These are phyloP conservation scores for Drosophila parabipectinata DNA, from an alignment of 1,140 invertebrate species.

Conservation along the genomic window DNA sequence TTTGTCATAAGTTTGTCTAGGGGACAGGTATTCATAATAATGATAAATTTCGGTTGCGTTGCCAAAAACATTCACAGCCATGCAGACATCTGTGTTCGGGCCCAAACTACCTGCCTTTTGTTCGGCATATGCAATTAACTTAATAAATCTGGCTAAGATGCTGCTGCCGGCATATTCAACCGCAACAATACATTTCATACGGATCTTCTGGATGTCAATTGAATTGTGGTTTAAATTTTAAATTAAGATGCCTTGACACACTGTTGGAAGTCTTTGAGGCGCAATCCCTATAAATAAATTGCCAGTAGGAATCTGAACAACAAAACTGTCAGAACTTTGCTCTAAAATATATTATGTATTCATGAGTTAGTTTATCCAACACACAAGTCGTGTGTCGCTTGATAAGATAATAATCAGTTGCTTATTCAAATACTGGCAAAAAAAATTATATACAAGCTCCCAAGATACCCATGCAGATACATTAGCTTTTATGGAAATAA, in stretches of 20 bases:
- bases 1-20: constrained; percentile 8
- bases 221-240: neutral
- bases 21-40: constrained; percentile 29
- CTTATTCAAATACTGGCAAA: constrained; percentile 8
- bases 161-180: constrained; percentile 16
- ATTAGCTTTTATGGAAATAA: neutral
- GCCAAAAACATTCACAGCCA: constrained; percentile 16
- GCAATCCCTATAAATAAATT: constrained; percentile 1
- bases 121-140: constrained; percentile 25
- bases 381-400: constrained; percentile 5
- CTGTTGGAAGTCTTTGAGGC: neutral
- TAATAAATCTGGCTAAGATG: constrained; percentile 23
- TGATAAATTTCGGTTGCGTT: constrained; percentile 25
- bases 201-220: neutral
- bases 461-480: neutral
- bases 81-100: constrained; percentile 9
- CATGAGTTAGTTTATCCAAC: neutral
- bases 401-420: constrained; percentile 33
- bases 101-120: constrained; percentile 11
- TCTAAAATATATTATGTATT: constrained; percentile 4
- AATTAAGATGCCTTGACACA: neutral
- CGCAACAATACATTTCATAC: constrained; percentile 12
- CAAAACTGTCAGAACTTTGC: neutral
- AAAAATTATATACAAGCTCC: neutral
- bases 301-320: neutral